phyloP scores from a whole-genome alignment of 1,140 invertebrate genomes.

The Pteromalus puparum region DNA sequence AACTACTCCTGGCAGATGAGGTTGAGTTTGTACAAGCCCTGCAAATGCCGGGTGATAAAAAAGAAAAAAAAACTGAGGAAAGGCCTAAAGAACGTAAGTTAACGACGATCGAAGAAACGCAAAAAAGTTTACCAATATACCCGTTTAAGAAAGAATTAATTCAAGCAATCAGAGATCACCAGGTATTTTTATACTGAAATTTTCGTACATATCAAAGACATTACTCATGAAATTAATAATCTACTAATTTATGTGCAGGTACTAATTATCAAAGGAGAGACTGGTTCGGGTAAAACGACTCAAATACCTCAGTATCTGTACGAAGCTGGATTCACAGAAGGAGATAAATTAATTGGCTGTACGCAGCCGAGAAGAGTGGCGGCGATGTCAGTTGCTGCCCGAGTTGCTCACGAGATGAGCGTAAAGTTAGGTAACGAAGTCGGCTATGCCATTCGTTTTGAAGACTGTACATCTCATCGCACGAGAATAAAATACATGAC shows the following conservation, averaged over 20 bases:
- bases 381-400: slow-evolving; percentile 99
- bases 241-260: slow-evolving; percentile 71
- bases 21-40: slow-evolving; percentile 98
- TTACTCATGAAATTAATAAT: background rate
- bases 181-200: slow-evolving; percentile 75
- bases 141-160: slow-evolving; percentile 94
- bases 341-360: slow-evolving; percentile 86
- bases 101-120: slow-evolving; percentile 91
- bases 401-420: slow-evolving; percentile 99
- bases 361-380: slow-evolving; percentile 93
- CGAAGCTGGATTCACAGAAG: slow-evolving; percentile 91
- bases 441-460: slow-evolving; percentile 99
- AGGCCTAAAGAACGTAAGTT: slow-evolving; percentile 85
- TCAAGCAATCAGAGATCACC: slow-evolving; percentile 90
- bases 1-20: slow-evolving; percentile 95
- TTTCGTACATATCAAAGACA: background rate
- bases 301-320: slow-evolving; percentile 98
- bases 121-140: slow-evolving; percentile 95
- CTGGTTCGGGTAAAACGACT: slow-evolving; percentile 95
- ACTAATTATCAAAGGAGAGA: slow-evolving; percentile 98
- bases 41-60: slow-evolving; percentile 87
- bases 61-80: slow-evolving; percentile 77
- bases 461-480: slow-evolving; percentile 97
- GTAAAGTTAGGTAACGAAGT: slow-evolving; percentile 99
- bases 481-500: slow-evolving; percentile 99